Evolutionary conservation across 2,113 vertebrate genomes (phyloP).

Genomic region (Rhegmatorhina hoffmannsi): DNA sequence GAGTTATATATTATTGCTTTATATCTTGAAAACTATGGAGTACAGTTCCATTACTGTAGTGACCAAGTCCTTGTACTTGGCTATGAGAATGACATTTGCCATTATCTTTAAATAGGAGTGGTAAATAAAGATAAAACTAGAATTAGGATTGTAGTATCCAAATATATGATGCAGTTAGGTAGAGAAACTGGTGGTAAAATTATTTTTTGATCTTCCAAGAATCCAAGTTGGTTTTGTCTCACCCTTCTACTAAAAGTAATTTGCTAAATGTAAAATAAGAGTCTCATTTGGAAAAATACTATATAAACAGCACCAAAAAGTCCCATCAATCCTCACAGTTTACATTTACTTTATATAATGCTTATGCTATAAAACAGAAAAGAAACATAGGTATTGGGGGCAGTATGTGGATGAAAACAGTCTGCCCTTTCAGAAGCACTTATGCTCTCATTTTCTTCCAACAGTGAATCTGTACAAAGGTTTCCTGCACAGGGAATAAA

Average conservation of each 20-base stretch:
- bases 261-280: background rate
- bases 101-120: background rate
- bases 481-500: constrained; percentile 52
- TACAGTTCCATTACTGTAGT: background rate
- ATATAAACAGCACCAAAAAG: background rate
- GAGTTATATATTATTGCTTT: background rate
- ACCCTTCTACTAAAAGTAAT: background rate
- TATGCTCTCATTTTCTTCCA: constrained; percentile 45
- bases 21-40: background rate
- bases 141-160: background rate
- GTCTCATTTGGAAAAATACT: background rate
- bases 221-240: background rate
- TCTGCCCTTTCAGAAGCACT: background rate
- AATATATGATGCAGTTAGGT: background rate
- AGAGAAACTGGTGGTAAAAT: background rate
- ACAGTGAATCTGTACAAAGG: constrained; percentile 39
- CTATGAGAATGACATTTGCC: background rate
- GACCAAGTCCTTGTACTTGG: background rate
- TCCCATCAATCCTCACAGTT: background rate
- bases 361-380: background rate
- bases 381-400: background rate
- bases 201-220: background rate
- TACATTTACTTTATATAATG: background rate
- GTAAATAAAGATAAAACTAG: background rate
- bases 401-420: background rate